These are phyloP conservation scores for Drosophila yooni DNA, from an alignment of 2,888 invertebrate genomes.

Conservation along the genomic window DNA sequence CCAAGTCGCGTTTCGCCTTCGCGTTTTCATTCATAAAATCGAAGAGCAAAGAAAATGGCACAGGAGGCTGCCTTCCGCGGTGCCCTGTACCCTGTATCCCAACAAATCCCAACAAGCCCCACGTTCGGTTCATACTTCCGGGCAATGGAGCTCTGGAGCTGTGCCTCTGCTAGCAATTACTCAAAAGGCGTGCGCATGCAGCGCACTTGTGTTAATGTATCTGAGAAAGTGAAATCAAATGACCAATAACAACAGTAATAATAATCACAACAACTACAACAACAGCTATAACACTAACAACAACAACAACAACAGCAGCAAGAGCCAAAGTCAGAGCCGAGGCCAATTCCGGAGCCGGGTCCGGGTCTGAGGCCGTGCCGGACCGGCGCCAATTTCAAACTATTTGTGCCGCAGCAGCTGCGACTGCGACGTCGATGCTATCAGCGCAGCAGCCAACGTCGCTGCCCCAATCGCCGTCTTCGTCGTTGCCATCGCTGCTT, in stretches of 20 bases:
- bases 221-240: constrained; percentile 73
- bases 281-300: constrained; percentile 23
- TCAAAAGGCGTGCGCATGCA: constrained; percentile 77
- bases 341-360: constrained; percentile 44
- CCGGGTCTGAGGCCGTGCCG: constrained; percentile 52
- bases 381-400: constrained; percentile 71
- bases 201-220: constrained; percentile 76
- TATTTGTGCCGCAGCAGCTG: constrained; percentile 56
- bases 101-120: not conserved
- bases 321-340: constrained; percentile 23
- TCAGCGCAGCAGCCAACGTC: constrained; percentile 22
- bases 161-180: constrained; percentile 71
- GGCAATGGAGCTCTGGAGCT: constrained; percentile 4
- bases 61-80: constrained; percentile 46
- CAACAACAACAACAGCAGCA: constrained; percentile 3
- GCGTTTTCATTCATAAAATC: constrained; percentile 79
- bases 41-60: constrained; percentile 78
- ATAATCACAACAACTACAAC: constrained; percentile 22
- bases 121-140: constrained; percentile 3
- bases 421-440: constrained; percentile 36
- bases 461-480: constrained; percentile 12
- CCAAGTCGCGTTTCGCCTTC: constrained; percentile 74
- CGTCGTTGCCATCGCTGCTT: constrained; percentile 52
- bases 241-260: constrained; percentile 40
- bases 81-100: not conserved